Base-by-base conservation (phyloP, 2,797 vertebrate genomes). In the Pitangus sulphuratus region DNA sequence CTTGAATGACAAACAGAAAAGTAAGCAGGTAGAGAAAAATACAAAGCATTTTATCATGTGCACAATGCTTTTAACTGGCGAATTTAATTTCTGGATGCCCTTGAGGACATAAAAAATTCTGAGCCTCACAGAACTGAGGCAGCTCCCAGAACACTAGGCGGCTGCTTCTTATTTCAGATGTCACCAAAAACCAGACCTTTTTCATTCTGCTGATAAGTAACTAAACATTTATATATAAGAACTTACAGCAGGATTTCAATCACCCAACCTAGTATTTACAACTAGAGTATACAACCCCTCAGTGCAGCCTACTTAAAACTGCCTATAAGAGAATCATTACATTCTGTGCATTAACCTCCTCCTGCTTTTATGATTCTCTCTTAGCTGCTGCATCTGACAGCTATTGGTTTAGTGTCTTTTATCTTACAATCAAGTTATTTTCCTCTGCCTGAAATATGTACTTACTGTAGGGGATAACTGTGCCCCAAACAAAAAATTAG, bases 191-290 rank as follows among this genome's bases (percentile, higher is more conserved):
- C 0, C 70, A 93, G 88, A 82, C 47, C 47, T 79, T 93, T 94
- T 89, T 70, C 15, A n/a, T 95, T 95, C 58, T 92, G 24, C 78
- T 94, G 92, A 74, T 93, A 95, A 82, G 77, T 79, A 82, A 87
- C 80, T 89, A 94, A 93, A 93, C 86, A 87, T 93, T 97, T 95
- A 84, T 87, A 58, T 72, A 77, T 66, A 42, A 79, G 90, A 84
- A 93, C 77, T 89, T 69, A 39, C 5, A 90, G 62, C 15, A 92
- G 74, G 77, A 79, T 93, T 97, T 92, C 91, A 83, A 42, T 95
- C 88, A 89, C 47, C 74, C 58, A 76, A 35, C 3, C 8, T 45
- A 74, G 48, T 90, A 90, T 94, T 94, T 85, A 93, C 75, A 96
- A 60, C 26, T 54, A 28, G 40, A 89, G n/a, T 92, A 94, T 42